Conservation (phyloP, 1,140 invertebrate genomes). For the Ylistrum balloti region DNA sequence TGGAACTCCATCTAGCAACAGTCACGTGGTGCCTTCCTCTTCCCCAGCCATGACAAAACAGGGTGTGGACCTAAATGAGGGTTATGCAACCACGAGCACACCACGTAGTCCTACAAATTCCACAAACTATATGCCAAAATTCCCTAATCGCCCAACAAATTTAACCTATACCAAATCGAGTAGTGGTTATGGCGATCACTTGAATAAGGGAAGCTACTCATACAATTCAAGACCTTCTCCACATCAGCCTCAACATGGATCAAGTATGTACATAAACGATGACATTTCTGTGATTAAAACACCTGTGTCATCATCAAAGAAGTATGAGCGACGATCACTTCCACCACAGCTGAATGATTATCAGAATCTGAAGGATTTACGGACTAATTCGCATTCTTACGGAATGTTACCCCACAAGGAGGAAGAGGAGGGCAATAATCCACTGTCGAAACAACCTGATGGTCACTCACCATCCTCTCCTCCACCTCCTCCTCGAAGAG, state of each 20-base stretch:
- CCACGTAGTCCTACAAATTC: conserved; percentile 26
- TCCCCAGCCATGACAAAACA: conserved; percentile 62
- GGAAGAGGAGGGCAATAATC: conserved; percentile 56
- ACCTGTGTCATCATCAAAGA: conserved; percentile 55
- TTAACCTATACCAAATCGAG: background rate
- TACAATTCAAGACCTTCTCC: conserved; percentile 42
- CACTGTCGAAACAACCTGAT: conserved; percentile 58
- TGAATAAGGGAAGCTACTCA: background rate
- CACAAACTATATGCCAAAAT: conserved; percentile 11
- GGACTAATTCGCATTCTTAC: conserved; percentile 56
- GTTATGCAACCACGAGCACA: background rate
- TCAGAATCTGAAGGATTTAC: conserved; percentile 44
- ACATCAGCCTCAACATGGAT: conserved; percentile 56
- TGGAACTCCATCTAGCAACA: conserved; percentile 37
- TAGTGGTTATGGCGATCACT: conserved; percentile 42
- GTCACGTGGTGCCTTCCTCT: conserved; percentile 64
- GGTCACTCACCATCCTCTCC: conserved; percentile 64
- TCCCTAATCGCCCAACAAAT: conserved; percentile 42
- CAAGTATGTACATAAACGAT: conserved; percentile 63
- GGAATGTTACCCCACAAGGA: conserved; percentile 61
- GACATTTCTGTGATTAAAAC: conserved; percentile 51
- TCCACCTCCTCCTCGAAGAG: conserved; percentile 85
- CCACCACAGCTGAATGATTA: conserved; percentile 65
- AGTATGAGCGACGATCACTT: conserved; percentile 59
- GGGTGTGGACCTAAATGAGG: background rate